phyloP scores from a whole-genome alignment of 2,888 invertebrate species.

The Cephus runcator region DNA sequence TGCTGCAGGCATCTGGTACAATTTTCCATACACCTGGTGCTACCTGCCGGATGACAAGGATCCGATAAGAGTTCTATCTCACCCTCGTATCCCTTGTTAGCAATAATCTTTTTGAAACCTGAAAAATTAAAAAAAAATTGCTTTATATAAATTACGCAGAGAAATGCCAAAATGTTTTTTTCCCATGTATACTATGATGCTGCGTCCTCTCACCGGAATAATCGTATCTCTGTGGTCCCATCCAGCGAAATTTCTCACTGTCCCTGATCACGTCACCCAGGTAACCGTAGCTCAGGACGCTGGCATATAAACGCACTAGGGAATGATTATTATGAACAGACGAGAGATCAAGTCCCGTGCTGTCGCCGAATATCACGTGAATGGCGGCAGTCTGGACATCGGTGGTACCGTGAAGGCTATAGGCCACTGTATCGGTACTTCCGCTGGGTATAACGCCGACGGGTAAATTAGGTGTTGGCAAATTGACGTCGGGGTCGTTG shows the following conservation, averaged over 20 bases:
- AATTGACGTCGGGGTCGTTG: conserved; percentile 67
- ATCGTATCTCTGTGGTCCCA: conserved; percentile 87
- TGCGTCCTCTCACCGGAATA: conserved; percentile 71
- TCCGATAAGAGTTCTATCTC: conserved; percentile 71
- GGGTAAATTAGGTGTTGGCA: conserved; percentile 68
- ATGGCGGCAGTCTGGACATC: conserved; percentile 85
- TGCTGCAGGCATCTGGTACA: conserved; percentile 64
- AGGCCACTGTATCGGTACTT: conserved; percentile 83
- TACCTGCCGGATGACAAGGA: conserved; percentile 62
- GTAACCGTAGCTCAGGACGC: conserved; percentile 86
- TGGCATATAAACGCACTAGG: conserved; percentile 77
- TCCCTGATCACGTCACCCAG: conserved; percentile 84
- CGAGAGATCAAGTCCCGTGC: conserved; percentile 79
- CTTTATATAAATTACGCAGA: neutral
- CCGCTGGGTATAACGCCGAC: conserved; percentile 81
- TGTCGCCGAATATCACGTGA: conserved; percentile 83
- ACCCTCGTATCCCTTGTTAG: conserved; percentile 74
- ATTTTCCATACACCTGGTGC: conserved; percentile 67
- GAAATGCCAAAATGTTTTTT: neutral
- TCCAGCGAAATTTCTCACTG: conserved; percentile 85
- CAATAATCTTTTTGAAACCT: conserved; percentile 74
- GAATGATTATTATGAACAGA: conserved; percentile 74
- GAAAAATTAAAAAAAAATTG: conserved; percentile 20
- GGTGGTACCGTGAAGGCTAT: conserved; percentile 81
- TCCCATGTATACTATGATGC: neutral